Base-by-base conservation (phyloP, 2,888 invertebrate genomes). In the Brachyptera putata region DNA sequence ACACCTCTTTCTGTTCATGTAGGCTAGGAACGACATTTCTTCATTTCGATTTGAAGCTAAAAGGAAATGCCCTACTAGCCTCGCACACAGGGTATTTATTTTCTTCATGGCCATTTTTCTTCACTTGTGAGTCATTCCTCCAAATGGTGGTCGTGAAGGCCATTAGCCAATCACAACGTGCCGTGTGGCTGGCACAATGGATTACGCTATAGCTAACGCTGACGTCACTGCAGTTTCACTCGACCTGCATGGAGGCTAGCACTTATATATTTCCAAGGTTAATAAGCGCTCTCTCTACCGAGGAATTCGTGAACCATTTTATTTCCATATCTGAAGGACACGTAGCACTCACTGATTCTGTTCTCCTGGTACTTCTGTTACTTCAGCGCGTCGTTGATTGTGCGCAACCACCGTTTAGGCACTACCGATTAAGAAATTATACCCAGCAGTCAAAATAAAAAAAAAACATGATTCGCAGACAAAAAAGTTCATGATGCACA, bases 111-210 rank as follows among this genome's bases (percentile, higher is more conserved):
- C 78, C 77, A 80, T 82, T 80, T 80, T 83, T 82, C 81, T 77
- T 77, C 77, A 77, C 68, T 77, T 80, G 79, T 81, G 80, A 81
- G 78, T 81, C 83, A 83, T 80, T 80, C 73, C 74, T 71, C 80
- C 83, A 84, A 80, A 84, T 84, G 84, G 84, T 83, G 78, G 80
- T 80, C 77, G 74, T 67, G 67, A 66, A 65, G 66, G 55, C 62
- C 68, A 62, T 68, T 68, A 61, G 70, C 78, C 78, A 78, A 79
- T 78, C 70, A 66, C 58, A 65, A 61, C 30, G 39, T 68, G 64
- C 65, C 69, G 67, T 72, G 69, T 68, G 68, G 66, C 67, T 67
- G 69, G 70, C 71, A 69, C 69, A 71, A 69, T 68, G 68, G 64
- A 70, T 73, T 74, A 75, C 75, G 75, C 73, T 73, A 74, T 72